Conservation (phyloP, 2,113 vertebrate genomes). For the Columba janthina region DNA sequence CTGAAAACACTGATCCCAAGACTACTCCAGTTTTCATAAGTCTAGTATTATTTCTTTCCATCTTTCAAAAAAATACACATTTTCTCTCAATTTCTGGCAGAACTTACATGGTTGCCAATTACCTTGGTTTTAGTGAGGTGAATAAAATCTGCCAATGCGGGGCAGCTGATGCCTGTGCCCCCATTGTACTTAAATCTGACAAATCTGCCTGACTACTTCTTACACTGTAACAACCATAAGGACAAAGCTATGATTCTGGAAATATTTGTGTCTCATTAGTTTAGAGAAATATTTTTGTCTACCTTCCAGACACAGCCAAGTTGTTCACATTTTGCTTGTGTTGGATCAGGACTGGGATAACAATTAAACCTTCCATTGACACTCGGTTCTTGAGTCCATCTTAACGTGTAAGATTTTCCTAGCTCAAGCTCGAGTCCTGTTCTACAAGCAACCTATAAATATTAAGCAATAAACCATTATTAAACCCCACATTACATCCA, state of each 20-base stretch:
- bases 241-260: neutral
- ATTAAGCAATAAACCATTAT: neutral
- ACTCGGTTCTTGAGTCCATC: neutral
- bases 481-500: neutral
- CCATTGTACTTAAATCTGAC: neutral
- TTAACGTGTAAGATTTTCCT: conserved; percentile 58
- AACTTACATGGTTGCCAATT: neutral
- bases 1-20: neutral
- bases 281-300: neutral
- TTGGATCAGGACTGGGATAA: neutral
- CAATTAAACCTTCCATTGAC: conserved; percentile 62
- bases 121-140: neutral
- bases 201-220: neutral
- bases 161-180: neutral
- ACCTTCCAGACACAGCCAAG: conserved; percentile 66
- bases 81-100: neutral
- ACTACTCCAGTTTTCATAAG: neutral
- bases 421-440: conserved; percentile 45
- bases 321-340: neutral
- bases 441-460: conserved; percentile 55
- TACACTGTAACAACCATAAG: neutral
- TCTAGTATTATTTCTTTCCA: neutral
- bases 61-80: neutral
- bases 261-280: accelerated
- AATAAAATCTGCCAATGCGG: neutral